Evolutionary conservation across 2,113 vertebrate species (phyloP), one percentile per base, ranked within the genome.

Genomic region (Danionella cerebrum): DNA sequence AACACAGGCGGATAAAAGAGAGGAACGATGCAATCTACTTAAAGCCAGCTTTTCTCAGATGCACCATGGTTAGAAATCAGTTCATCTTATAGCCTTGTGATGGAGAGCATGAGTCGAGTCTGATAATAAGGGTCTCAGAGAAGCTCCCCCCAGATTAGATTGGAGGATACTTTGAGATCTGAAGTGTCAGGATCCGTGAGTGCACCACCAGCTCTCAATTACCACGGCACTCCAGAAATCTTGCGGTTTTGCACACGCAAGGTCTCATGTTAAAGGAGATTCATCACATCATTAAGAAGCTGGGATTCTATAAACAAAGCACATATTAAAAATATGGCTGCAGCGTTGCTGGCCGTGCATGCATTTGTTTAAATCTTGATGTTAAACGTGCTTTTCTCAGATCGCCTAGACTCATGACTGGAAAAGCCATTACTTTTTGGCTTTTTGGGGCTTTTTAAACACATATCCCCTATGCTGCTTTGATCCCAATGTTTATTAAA

Each of bases 1-100:
- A 74, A 74, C 54, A 74, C 67, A 51, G 19, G 14, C 45, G 18
- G 52, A 38, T 25, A 25, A 38, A 18, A 38, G 66, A 66, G 35
- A 29, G 10, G 35, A 22, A 22, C 31, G 54, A 12, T 41, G 27
- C 13, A 51, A 27, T 44, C 51, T 60, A 44, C 66, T 45, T 9
- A 19, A 48, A 7, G 12, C 27, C 16, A 18, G 33, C 9, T 10
- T 53, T 53, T 53, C 25, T 53, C 16, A 53, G 33, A 53, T 18
- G 33, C 12, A 18, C 16, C 27, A 19, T 25, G 9, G 3, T 19
- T 10, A 31, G 27, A 53, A 53, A 53, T 33, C 27, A 2, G 2
- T 59, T 41, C 5, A 18, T 42, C 39, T 31, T 18, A 60, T 13
- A 19, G 10, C 22, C 11, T 60, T 60, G 16, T 31, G 6, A 31